These are phyloP conservation scores for Hyalella azteca DNA, from an alignment of 2,888 invertebrate species.

Conservation along the genomic window DNA sequence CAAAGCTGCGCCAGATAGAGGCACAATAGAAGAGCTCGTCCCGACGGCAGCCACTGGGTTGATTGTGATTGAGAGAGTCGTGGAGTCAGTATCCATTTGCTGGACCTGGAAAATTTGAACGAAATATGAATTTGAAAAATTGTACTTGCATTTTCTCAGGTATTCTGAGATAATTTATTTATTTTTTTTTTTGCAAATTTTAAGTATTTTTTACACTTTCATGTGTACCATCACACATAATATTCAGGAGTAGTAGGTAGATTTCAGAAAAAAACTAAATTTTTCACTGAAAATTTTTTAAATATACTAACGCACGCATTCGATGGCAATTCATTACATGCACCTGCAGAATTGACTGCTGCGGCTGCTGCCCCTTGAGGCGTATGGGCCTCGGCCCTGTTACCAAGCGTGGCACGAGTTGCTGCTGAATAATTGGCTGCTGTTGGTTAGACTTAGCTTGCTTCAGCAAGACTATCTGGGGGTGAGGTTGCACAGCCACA, in stretches of 20 bases:
- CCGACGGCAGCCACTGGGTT: conserved; percentile 12
- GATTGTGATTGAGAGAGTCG: conserved; percentile 19
- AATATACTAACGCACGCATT: too few relatives aligned
- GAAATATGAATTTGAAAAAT: not conserved
- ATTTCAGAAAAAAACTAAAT: too few relatives aligned
- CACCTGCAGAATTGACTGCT: conserved; percentile 23
- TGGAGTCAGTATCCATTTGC: conserved; percentile 6
- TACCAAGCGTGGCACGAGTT: not conserved
- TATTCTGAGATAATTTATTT: too few relatives aligned
- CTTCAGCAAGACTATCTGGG: not conserved
- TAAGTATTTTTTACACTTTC: too few relatives aligned
- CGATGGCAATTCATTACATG: too few relatives aligned
- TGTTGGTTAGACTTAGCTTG: not conserved
- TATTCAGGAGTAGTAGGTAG: too few relatives aligned
- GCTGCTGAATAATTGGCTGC: not conserved
- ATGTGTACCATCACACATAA: too few relatives aligned
- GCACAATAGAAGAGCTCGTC: not conserved
- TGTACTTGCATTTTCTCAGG: too few relatives aligned
- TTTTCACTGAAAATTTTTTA: too few relatives aligned
- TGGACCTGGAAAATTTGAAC: not conserved
- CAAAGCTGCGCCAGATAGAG: not conserved
- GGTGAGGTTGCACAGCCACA: conserved; percentile 1
- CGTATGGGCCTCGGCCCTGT: conserved; percentile 6
- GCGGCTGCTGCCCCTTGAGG: not conserved
- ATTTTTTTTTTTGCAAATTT: too few relatives aligned